Percentiles rank a stretch among this genome's conserved stretches.
Evolutionary conservation across 2,797 vertebrate species (phyloP).

Genomic region (Bovichtus variegatus): DNA sequence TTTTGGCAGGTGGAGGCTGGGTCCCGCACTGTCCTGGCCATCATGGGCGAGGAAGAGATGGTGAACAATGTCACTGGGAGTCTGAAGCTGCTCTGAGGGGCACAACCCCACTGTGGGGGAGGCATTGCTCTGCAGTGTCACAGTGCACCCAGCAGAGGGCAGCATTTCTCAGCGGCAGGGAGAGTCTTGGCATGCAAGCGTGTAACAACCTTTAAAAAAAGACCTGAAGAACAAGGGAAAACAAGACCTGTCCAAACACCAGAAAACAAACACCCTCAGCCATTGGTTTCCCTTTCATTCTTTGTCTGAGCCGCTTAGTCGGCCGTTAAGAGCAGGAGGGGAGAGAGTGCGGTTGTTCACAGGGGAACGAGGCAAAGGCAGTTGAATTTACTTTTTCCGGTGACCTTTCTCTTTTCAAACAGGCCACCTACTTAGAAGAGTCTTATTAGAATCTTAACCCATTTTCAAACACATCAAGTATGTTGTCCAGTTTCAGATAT

Average conservation of each 20-base stretch:
- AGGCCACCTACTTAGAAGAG: constrained; percentile 34
- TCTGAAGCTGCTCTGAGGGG: constrained; percentile 86
- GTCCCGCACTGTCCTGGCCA: constrained; percentile 87
- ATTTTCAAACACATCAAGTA: constrained; percentile 31
- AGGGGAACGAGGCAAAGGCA: constrained; percentile 33
- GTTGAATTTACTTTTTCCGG: constrained; percentile 36
- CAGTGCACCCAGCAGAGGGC: constrained; percentile 75
- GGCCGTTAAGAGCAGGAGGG: constrained; percentile 46
- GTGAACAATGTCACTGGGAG: constrained; percentile 91
- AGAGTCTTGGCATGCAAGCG: constrained; percentile 67
- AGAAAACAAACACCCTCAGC: constrained; percentile 66
- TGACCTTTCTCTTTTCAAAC: constrained; percentile 52
- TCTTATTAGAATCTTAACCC: constrained; percentile 27
- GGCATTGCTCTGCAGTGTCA: constrained; percentile 63
- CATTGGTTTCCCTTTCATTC: constrained; percentile 73
- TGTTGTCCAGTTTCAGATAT: constrained; percentile 34
- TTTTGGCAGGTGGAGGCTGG: constrained; percentile 85
- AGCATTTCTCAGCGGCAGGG: constrained; percentile 67
- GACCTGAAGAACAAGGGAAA: constrained; percentile 52
- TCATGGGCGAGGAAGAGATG: constrained; percentile 89
- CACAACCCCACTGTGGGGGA: constrained; percentile 14
- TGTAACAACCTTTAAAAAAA: constrained; percentile 56
- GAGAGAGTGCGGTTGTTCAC: constrained; percentile 38
- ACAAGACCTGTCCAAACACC: constrained; percentile 58
- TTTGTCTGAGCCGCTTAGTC: constrained; percentile 64